Base-by-base conservation (phyloP, 1,140 invertebrate genomes). In the Popillia japonica region DNA sequence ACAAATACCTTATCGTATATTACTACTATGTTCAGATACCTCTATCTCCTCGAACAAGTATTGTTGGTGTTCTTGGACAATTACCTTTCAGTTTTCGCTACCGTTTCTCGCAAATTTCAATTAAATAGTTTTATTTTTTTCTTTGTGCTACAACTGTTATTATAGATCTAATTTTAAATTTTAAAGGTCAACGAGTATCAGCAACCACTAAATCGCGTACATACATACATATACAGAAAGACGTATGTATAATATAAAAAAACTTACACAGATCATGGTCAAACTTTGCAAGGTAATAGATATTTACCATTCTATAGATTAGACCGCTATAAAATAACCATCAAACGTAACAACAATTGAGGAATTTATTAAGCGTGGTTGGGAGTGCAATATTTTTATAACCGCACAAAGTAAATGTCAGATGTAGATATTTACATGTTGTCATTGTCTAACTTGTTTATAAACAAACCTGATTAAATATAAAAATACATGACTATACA, bases 221-320 rank as follows among this genome's bases (percentile, higher is more conserved):
- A n/a, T 55, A 55, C 20, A 22, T 68, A 68, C 14, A n/a, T 55
- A 55, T 27, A 68, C 9, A 68, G 61, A 68, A 68, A 68, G 10
- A 68, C 61, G 17, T 68, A 68, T 20, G 22, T 20, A 34, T n/a
- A 34, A 34, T 48, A 48, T 48, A 48, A 17, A 48, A 48, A 48
- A 48, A 48, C 44, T 17, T 48, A 48, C 44, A 48, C 44, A 17
- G n/a, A 68, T 68, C 61, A 68, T 68, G 61, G 27, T 22, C 61
- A 23, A 68, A 27, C 22, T 68, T 68, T 22, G 61, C 61, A 68
- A 68, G 61, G 61, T 68, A 68, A 68, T 22, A 6, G 61, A 17
- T 68, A 27, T 68, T 68, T 68, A 27, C 9, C 9, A 22, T 55
- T n/a, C 17, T 68, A 27, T 14, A 23, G 27, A 68, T 68, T 23